A percentile compares a stretch with the other conserved stretches of the same genome.
Conservation (phyloP, 2,797 vertebrate species). For the Oryzias dopingdopingensis region DNA sequence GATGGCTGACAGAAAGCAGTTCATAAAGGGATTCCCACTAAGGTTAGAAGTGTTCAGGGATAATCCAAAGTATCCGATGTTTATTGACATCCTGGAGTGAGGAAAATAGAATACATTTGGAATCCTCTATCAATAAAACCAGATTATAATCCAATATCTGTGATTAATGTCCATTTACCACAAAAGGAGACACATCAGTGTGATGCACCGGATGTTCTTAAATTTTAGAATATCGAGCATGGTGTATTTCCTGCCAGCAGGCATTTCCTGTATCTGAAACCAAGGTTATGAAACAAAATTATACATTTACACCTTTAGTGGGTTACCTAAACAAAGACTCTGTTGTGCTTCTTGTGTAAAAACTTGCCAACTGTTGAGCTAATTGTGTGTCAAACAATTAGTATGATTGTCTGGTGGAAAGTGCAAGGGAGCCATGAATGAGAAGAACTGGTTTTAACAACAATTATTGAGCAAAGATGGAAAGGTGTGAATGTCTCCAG, state of each 20-base stretch:
- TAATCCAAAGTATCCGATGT: conserved; percentile 90
- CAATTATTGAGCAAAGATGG: too few species aligned
- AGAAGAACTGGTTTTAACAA: too few species aligned
- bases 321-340: too few species aligned
- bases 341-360: too few species aligned
- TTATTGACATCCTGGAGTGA: conserved; percentile 85
- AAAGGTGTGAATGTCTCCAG: too few species aligned
- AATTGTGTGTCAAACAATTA: too few species aligned
- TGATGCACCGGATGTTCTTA: conserved; percentile 85
- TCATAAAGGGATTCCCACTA: conserved; percentile 86
- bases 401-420: too few species aligned
- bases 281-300: neutral
- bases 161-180: conserved; percentile 77
- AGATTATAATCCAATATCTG: too few species aligned
- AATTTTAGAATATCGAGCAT: conserved; percentile 85
- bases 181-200: conserved; percentile 86
- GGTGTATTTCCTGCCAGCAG: conserved; percentile 65
- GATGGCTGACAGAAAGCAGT: conserved; percentile 86
- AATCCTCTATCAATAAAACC: too few species aligned
- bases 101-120: neutral
- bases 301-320: too few species aligned
- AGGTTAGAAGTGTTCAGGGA: conserved; percentile 92
- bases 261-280: conserved; percentile 26
- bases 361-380: too few species aligned
- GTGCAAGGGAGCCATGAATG: too few species aligned